Conservation (phyloP, 2,797 vertebrate species). For the Leptodactylus fallax region DNA sequence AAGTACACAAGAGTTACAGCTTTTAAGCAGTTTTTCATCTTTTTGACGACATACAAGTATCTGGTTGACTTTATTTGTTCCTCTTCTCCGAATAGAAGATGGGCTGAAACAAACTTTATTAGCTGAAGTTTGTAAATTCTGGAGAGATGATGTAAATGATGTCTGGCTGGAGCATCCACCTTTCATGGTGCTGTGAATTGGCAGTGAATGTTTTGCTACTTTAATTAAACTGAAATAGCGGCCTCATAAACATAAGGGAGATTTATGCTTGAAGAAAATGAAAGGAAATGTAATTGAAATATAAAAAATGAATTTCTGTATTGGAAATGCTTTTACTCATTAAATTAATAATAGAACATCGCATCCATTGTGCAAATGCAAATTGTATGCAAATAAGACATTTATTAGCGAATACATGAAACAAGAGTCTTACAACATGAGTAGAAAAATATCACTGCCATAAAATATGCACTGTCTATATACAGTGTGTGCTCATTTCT, state of each 20-base stretch:
- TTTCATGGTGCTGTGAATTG: constrained; percentile 47
- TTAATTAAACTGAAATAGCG: constrained; percentile 59
- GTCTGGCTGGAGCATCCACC: constrained; percentile 14
- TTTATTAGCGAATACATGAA: background rate
- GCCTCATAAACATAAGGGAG: constrained; percentile 49
- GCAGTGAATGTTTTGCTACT: constrained; percentile 45
- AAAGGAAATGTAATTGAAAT: constrained; percentile 55
- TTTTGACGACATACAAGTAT: background rate
- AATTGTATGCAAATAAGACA: constrained; percentile 47
- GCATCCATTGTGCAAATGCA: constrained; percentile 10
- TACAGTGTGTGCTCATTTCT: background rate
- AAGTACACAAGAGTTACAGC: constrained; percentile 61
- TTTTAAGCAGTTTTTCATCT: background rate
- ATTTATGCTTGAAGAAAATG: constrained; percentile 47
- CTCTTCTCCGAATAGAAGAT: background rate
- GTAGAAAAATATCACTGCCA: background rate
- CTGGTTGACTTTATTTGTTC: background rate
- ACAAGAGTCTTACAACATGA: background rate
- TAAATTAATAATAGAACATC: constrained; percentile 49
- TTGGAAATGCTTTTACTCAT: constrained; percentile 37
- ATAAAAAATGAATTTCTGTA: constrained; percentile 54
- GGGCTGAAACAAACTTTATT: background rate
- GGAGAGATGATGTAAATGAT: constrained; percentile 46
- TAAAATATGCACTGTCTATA: background rate
- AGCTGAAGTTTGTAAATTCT: constrained; percentile 21